phyloP scores from a whole-genome alignment of 2,888 invertebrate genomes.

The Suillia variegata region DNA sequence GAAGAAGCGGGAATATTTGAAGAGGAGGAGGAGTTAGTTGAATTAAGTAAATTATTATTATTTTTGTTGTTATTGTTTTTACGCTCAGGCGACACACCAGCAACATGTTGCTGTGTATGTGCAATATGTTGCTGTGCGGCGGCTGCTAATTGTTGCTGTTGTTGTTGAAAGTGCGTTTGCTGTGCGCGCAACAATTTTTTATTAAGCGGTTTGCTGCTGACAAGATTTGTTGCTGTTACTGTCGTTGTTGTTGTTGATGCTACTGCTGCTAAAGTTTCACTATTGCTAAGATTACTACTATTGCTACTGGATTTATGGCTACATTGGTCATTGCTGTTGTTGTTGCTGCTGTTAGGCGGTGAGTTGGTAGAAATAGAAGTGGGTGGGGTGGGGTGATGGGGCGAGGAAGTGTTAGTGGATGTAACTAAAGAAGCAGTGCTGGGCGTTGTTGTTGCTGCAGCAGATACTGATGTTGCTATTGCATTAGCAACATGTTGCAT shows the following conservation, averaged over 20 bases:
- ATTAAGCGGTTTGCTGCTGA: slow-evolving; percentile 48
- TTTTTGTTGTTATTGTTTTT: slow-evolving; percentile 3
- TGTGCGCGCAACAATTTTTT: slow-evolving; percentile 60
- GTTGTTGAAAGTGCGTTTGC: slow-evolving; percentile 55
- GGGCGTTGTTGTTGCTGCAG: too few species aligned
- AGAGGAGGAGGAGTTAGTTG: slow-evolving; percentile 31
- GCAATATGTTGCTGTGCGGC: slow-evolving; percentile 25
- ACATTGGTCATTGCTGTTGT: slow-evolving; percentile 26
- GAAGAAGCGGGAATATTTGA: slow-evolving; percentile 15
- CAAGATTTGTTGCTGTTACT: slow-evolving; percentile 21
- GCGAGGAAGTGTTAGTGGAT: slow-evolving; percentile 38
- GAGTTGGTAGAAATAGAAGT: slow-evolving; percentile 44
- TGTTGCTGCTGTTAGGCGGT: slow-evolving; percentile 21
- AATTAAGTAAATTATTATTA: neutral
- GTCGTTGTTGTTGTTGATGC: too few species aligned
- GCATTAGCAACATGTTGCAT: too few species aligned
- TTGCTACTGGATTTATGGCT: slow-evolving; percentile 22
- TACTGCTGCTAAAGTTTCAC: too few species aligned
- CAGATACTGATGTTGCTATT: too few species aligned
- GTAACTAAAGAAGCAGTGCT: slow-evolving; percentile 23
- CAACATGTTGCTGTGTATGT: slow-evolving; percentile 11
- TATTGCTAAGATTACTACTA: slow-evolving; percentile 28
- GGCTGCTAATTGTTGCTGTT: slow-evolving; percentile 17
- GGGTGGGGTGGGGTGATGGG: slow-evolving; percentile 49
- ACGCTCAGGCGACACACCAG: slow-evolving; percentile 16